Evolutionary conservation across 2,113 vertebrate species (phyloP).

Genomic region (Bujurquina vittata): DNA sequence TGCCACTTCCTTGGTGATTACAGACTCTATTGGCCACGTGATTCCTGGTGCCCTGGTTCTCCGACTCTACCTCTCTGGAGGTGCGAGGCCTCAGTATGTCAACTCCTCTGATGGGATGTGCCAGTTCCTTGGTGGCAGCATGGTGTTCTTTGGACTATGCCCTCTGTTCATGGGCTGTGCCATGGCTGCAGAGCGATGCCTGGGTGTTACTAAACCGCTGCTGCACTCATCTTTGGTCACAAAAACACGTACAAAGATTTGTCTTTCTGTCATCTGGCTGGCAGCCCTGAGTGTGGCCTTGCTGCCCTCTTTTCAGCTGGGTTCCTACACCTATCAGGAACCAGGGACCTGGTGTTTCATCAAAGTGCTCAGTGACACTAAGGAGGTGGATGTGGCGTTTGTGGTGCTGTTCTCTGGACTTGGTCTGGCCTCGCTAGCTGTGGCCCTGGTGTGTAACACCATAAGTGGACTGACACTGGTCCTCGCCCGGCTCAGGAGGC

Average conservation of each 20-base stretch:
- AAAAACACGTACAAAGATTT: constrained; percentile 79
- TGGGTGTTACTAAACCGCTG: constrained; percentile 87
- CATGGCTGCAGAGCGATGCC: constrained; percentile 90
- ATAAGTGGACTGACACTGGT: constrained; percentile 86
- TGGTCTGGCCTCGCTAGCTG: constrained; percentile 81
- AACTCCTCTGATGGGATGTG: constrained; percentile 79
- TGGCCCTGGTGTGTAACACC: constrained; percentile 87
- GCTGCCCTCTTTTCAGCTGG: constrained; percentile 83
- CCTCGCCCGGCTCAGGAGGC: constrained; percentile 82
- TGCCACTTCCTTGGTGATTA: constrained; percentile 85
- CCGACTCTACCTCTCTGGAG: constrained; percentile 79
- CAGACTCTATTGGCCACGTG: constrained; percentile 87
- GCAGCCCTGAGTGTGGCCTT: constrained; percentile 83
- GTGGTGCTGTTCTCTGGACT: constrained; percentile 86
- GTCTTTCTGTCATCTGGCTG: constrained; percentile 78
- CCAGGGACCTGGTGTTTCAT: constrained; percentile 91
- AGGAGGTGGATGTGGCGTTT: constrained; percentile 79
- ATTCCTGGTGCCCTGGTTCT: constrained; percentile 87
- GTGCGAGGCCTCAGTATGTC: constrained; percentile 40
- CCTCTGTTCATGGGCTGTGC: constrained; percentile 89
- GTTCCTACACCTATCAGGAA: constrained; percentile 85
- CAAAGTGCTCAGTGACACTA: constrained; percentile 72
- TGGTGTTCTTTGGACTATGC: constrained; percentile 93
- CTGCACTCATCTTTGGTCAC: constrained; percentile 85
- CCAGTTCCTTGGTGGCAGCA: constrained; percentile 87